Evolutionary conservation across 2,113 vertebrate genomes (phyloP).

Genomic region (Brevimyrus niger): DNA sequence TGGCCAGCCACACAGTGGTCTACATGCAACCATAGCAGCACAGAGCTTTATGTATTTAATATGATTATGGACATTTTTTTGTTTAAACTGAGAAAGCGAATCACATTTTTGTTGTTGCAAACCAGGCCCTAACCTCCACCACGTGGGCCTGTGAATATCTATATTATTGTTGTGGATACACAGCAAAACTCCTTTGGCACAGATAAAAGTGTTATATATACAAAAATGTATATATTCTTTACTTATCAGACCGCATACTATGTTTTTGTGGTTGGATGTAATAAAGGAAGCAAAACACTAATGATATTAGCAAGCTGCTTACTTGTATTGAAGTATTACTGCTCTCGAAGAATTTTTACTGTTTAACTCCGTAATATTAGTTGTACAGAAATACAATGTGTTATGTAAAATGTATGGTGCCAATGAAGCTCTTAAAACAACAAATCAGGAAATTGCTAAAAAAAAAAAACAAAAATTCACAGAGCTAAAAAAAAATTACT

Average conservation of each 20-base stretch:
- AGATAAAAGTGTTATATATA: conserved; percentile 46
- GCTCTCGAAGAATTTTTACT: background rate
- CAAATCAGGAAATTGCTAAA: background rate
- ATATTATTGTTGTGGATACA: conserved; percentile 56
- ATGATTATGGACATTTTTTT: conserved; percentile 16
- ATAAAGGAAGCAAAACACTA: background rate
- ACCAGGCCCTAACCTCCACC: conserved; percentile 48
- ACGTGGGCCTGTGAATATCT: conserved; percentile 55
- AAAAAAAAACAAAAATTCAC: background rate
- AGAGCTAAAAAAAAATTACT: background rate
- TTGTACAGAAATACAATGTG: background rate
- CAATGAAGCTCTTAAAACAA: background rate
- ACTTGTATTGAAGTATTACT: background rate
- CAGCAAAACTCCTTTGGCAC: conserved; percentile 36
- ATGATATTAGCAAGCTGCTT: background rate
- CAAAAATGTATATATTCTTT: conserved; percentile 52
- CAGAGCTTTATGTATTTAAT: conserved; percentile 23
- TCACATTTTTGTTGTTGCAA: conserved; percentile 44
- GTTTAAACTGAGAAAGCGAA: conserved; percentile 31
- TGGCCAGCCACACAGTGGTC: conserved; percentile 20
- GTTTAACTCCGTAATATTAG: background rate
- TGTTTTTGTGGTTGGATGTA: conserved; percentile 53
- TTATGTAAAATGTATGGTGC: background rate
- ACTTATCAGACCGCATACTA: conserved; percentile 36
- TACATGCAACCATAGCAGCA: conserved; percentile 36